Base-by-base conservation (phyloP, 2,888 invertebrate genomes). In the Ophonus ardosiacus region DNA sequence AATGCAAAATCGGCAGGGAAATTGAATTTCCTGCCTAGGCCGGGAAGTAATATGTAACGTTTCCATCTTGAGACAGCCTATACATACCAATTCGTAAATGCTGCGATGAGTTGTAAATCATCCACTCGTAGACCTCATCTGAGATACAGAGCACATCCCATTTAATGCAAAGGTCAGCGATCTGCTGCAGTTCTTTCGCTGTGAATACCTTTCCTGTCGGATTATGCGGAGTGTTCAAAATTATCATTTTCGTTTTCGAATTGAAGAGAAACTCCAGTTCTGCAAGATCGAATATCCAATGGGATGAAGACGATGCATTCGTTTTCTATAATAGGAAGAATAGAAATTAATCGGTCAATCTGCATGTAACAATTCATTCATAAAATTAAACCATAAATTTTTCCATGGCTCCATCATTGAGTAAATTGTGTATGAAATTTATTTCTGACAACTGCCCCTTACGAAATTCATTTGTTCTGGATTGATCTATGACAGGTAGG, bases 71-170 rank as follows among this genome's bases (percentile, higher is more conserved):
- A n/a, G n/a, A n/a, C n/a, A n/a, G n/a, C n/a, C n/a, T n/a, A n/a
- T 59, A 13, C 78, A 51, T 89, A 96, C 98, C 97, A 85, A 98
- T 98, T 89, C 98, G 94, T 84, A 98, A 93, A 90, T 98, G 96
- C 87, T 96, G 92, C n/a, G 93, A 92, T 0, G 95, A 95, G 88
- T 95, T 94, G 88, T 95, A 98, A 6, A 96, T 95, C 90, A 98
- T 93, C 97, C 98, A 98, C 90, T 99, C 98, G 87, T 98, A 98
- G 0, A 98, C 98, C 90, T 98, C 98, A 90, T 98, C 98, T 0
- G 97, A 95, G 5, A 98, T 91, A 79, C 97, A 97, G 6, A 98
- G 91, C 1, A 96, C 95, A 89, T 98, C 95, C 93, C 97, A 95
- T 88, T 97, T 96, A 89, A 95, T 95, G 90, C 98, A 98, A 84